Base-by-base conservation (phyloP, 2,113 vertebrate species). In the Lycocorax pyrrhopterus region DNA sequence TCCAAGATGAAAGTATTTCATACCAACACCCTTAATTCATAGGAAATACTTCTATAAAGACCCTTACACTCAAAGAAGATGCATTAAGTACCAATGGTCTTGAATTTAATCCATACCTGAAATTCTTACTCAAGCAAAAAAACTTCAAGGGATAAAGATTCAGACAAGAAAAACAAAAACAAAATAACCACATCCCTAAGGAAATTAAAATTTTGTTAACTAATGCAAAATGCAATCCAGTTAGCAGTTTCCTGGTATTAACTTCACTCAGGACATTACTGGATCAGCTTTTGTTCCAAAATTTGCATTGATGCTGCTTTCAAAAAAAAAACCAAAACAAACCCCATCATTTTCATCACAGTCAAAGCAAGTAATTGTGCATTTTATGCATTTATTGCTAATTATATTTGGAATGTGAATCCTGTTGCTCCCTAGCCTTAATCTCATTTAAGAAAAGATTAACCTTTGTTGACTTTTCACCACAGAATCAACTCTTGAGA, bases 381-480 rank as follows among this genome's bases (percentile, higher is more conserved):
- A 58, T 67, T 93, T 81, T 35, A 62, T 59, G 43, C 53, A 43
- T 49, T 90, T 90, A 89, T 84, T 20, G 5, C 63, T 89, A 90
- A 93, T 92, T 80, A 67, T 35, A 55, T 94, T 72, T 19, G 53
- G 71, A 95, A 85, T 80, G 69, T 55, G 71, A 96, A 90, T 46
- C 76, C 44, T 59, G 58, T 77, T 90, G 72, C 79, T 86, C 71
- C 55, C 53, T 14, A 41, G 37, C 32, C 51, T 92, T 95, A 96
- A 96, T 94, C 84, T 73, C 62, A 64, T 87, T 93, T 91, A 90
- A 87, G 93, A 37, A 68, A 94, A 94, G 90, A 96, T 97, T 95
- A 97, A 94, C 92, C 90, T 97, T 83, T 51, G 91, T 77, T 90
- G 89, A 93, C 95, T 97, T 93, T 83, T 97, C 77, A 85, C 87